Conservation (phyloP, 37 sponge, comb jelly and placozoan genomes). For the Ianthella basta region DNA sequence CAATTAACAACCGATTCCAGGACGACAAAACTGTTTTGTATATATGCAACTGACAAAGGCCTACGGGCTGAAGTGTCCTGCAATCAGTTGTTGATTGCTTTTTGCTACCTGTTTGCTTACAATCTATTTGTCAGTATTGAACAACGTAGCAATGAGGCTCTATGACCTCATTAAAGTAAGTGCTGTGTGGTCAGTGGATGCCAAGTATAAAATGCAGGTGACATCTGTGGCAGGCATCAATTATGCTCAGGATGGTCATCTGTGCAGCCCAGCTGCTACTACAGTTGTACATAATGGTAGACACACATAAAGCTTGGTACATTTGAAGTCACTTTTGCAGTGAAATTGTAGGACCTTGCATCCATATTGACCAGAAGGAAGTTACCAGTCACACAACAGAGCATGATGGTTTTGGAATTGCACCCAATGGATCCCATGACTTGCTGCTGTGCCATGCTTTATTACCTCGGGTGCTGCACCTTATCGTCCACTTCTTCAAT, state of each 20-base stretch:
- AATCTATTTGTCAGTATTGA: no score
- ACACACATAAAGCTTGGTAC: not conserved
- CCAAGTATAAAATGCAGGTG: not conserved
- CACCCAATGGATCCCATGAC: not conserved
- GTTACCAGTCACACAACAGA: not conserved
- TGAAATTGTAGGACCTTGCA: not conserved
- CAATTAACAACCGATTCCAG: no score
- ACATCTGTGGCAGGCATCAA: slow-evolving; percentile 23
- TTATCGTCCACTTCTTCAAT: not conserved
- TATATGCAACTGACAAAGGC: no score
- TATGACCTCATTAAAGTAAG: not conserved
- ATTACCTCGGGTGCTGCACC: not conserved
- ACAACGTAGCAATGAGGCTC: no score
- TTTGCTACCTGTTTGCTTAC: no score
- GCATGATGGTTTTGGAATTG: not conserved
- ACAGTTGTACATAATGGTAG: not conserved
- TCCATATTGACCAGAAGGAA: not conserved
- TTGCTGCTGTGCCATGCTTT: not conserved
- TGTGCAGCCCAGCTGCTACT: slow-evolving; percentile 13
- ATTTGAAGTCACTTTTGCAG: not conserved
- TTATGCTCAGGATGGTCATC: not conserved
- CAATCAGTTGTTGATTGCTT: no score
- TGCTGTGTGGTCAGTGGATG: slow-evolving; percentile 18
- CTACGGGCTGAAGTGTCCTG: no score
- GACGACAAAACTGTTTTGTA: no score